These are phyloP conservation scores for Drosophila kurseongensis DNA, from an alignment of 1,140 invertebrate genomes.

Conservation along the genomic window DNA sequence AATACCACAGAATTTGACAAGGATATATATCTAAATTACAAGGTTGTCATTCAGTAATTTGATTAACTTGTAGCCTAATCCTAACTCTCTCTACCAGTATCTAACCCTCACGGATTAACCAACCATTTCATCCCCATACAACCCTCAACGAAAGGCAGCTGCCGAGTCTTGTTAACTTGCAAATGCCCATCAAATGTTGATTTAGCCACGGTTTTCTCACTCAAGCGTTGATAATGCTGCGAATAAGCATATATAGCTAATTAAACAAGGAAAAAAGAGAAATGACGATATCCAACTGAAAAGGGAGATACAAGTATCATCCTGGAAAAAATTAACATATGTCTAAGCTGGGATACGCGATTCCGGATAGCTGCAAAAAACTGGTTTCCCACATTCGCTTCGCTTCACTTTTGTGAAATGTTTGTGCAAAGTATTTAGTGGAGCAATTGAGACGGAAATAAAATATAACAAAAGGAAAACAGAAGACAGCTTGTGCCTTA, in stretches of 20 bases:
- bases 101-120: constrained; percentile 1
- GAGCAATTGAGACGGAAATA: constrained; percentile 76
- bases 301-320: constrained; percentile 23
- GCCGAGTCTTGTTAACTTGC: constrained; percentile 42
- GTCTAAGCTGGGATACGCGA: constrained; percentile 52
- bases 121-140: constrained; percentile 6
- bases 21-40: neutral
- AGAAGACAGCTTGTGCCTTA: constrained; percentile 50
- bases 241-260: constrained; percentile 40
- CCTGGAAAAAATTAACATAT: constrained; percentile 67
- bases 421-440: constrained; percentile 75
- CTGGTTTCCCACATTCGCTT: constrained; percentile 50
- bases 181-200: constrained; percentile 75
- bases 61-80: constrained; percentile 6
- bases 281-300: constrained; percentile 11
- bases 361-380: constrained; percentile 27
- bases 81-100: neutral
- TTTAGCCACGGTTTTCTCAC: constrained; percentile 66
- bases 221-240: constrained; percentile 68
- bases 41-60: constrained; percentile 10
- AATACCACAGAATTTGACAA: too few relatives aligned
- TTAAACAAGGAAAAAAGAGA: constrained; percentile 21
- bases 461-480: constrained; percentile 36
- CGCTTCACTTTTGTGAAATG: constrained; percentile 34
- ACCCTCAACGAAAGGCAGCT: constrained; percentile 23